These are phyloP conservation scores for Sandelia bainsii DNA, from an alignment of 2,797 vertebrate species.

Conservation along the genomic window DNA sequence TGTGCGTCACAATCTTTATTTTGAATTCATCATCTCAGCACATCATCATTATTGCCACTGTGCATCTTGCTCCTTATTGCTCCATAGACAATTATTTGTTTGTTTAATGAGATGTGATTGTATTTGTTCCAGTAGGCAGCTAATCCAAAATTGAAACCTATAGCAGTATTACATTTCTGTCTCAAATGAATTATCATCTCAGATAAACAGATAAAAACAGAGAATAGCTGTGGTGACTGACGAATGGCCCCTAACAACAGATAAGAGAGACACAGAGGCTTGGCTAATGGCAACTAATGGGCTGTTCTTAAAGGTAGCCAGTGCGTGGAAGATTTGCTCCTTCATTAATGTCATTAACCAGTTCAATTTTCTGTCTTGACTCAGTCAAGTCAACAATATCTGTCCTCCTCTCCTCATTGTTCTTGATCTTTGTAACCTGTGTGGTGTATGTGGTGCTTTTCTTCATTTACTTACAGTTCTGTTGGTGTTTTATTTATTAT, in stretches of 20 bases:
- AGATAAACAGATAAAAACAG: constrained; percentile 57
- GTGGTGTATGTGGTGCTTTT: constrained; percentile 65
- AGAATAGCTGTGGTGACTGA: constrained; percentile 54
- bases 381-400: constrained; percentile 33
- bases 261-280: constrained; percentile 40
- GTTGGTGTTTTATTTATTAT: constrained; percentile 15
- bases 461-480: constrained; percentile 60
- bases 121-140: constrained; percentile 35
- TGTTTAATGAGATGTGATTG: constrained; percentile 32
- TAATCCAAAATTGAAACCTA: constrained; percentile 40
- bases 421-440: constrained; percentile 3
- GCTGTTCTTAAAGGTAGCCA: constrained; percentile 71
- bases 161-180: constrained; percentile 22
- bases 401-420: constrained; percentile 33
- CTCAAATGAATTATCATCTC: constrained; percentile 59
- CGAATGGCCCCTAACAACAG: constrained; percentile 47
- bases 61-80: constrained; percentile 19
- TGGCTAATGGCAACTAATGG: constrained; percentile 73
- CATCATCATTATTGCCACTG: constrained; percentile 11
- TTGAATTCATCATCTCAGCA: not conserved
- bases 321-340: constrained; percentile 63
- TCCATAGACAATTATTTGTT: constrained; percentile 25
- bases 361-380: constrained; percentile 62
- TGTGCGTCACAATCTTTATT: constrained; percentile 15
- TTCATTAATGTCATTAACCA: constrained; percentile 77